A percentile compares a stretch with the other conserved stretches of the same genome.
phyloP scores from a whole-genome alignment of 92 coral and sea anemone species.

The Umimayanthus kanabou region DNA sequence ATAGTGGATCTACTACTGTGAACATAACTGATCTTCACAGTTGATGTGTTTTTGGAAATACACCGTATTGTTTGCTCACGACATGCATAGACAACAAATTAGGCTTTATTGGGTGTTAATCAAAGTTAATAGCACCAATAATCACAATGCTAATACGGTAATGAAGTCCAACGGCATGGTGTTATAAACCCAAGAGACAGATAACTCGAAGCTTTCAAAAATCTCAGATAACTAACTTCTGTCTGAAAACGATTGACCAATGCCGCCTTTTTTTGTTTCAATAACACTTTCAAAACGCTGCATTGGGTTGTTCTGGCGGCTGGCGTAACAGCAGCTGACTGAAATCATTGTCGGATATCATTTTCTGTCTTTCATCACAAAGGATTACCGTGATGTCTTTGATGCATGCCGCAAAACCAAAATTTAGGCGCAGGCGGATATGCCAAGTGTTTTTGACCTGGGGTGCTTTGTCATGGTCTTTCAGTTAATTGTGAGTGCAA shows the following conservation, averaged over 20 bases:
- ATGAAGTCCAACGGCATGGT: background rate
- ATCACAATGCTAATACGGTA: background rate
- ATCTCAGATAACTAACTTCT: background rate
- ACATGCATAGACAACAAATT: background rate
- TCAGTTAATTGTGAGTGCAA: background rate
- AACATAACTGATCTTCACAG: background rate
- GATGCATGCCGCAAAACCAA: background rate
- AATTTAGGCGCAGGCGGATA: background rate
- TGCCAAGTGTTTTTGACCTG: background rate
- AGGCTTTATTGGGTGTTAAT: background rate
- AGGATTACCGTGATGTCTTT: background rate
- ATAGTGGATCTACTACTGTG: background rate
- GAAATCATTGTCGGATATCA: background rate
- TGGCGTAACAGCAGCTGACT: background rate
- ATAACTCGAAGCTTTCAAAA: background rate
- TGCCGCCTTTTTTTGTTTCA: background rate
- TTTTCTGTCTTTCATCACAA: background rate
- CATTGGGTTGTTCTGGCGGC: background rate
- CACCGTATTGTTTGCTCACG: background rate
- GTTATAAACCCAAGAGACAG: background rate
- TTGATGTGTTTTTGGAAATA: no score
- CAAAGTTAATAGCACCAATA: conserved; percentile 9
- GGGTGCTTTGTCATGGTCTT: background rate
- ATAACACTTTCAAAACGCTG: background rate
- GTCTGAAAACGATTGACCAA: background rate